phyloP scores from a whole-genome alignment of 2,113 vertebrate genomes.

The Atractosteus spatula region DNA sequence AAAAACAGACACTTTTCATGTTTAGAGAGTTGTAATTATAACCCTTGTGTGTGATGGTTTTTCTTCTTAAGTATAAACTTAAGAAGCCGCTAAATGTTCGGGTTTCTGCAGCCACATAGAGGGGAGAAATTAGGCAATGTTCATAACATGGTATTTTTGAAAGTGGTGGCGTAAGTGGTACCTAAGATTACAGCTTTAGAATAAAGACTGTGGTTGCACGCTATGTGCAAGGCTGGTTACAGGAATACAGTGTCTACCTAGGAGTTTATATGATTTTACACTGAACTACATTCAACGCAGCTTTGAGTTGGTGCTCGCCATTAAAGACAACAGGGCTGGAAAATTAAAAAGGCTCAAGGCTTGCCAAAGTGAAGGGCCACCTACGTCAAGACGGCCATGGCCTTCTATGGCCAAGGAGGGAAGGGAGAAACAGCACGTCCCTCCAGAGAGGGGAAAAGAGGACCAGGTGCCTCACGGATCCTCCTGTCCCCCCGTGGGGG shows the following conservation, averaged over 20 bases:
- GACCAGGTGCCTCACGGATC: no score
- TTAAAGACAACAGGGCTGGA: no score
- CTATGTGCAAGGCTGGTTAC: conserved; percentile 29
- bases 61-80: conserved; percentile 73
- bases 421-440: neutral
- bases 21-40: conserved; percentile 69
- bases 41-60: conserved; percentile 68
- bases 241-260: neutral
- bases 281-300: neutral
- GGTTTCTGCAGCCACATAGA: conserved; percentile 55
- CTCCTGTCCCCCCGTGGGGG: no score
- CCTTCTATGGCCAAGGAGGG: no score
- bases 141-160: conserved; percentile 39
- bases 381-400: neutral
- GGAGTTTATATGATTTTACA: neutral
- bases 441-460: no score
- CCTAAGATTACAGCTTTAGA: conserved; percentile 37
- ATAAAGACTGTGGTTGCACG: conserved; percentile 44
- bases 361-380: neutral
- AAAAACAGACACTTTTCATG: conserved; percentile 72
- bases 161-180: conserved; percentile 44
- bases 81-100: conserved; percentile 70
- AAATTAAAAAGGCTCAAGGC: neutral
- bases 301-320: no score
- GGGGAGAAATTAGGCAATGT: conserved; percentile 48